Conservation (phyloP, 2,797 vertebrate species). For the Erpetoichthys calabaricus region DNA sequence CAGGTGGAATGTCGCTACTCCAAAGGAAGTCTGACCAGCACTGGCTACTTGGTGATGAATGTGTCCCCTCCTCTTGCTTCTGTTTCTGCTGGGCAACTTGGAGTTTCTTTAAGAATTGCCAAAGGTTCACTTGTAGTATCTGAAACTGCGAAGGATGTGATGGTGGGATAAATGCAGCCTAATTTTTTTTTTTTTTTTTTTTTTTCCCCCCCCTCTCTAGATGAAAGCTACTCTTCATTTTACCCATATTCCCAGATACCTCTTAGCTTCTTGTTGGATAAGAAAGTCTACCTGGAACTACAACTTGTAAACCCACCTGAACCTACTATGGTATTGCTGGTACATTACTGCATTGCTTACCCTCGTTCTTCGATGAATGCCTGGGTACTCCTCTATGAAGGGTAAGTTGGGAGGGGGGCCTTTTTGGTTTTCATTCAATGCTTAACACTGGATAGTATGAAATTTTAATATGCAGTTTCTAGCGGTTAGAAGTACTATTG, state of each 20-base stretch:
- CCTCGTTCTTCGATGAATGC: constrained; percentile 48
- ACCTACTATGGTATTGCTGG: constrained; percentile 42
- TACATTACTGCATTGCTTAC: constrained; percentile 61
- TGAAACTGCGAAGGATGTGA: too few species aligned
- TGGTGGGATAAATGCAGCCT: too few species aligned
- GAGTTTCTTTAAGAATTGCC: constrained; percentile 55
- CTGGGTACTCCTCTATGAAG: constrained; percentile 59
- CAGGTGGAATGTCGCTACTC: constrained; percentile 52
- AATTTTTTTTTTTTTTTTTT: too few species aligned
- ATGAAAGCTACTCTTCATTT: constrained; percentile 41
- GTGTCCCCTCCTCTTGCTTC: constrained; percentile 41
- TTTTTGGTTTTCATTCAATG: too few species aligned
- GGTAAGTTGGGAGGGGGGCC: constrained; percentile 40
- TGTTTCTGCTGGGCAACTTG: constrained; percentile 43
- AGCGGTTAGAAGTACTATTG: too few species aligned
- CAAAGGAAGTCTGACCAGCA: constrained; percentile 30
- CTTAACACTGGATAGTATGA: too few species aligned
- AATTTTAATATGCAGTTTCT: too few species aligned
- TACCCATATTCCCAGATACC: constrained; percentile 58
- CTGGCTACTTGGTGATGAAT: constrained; percentile 52
- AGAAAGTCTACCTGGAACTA: constrained; percentile 53
- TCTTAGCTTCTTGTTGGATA: constrained; percentile 45
- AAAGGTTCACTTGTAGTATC: constrained; percentile 29
- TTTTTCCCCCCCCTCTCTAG: constrained; percentile 24
- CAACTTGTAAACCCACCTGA: constrained; percentile 47